Percentiles rank a stretch among this genome's conserved stretches.
Evolutionary conservation across 2,113 vertebrate genomes (phyloP).

Genomic region (Oncorhynchus masou): DNA sequence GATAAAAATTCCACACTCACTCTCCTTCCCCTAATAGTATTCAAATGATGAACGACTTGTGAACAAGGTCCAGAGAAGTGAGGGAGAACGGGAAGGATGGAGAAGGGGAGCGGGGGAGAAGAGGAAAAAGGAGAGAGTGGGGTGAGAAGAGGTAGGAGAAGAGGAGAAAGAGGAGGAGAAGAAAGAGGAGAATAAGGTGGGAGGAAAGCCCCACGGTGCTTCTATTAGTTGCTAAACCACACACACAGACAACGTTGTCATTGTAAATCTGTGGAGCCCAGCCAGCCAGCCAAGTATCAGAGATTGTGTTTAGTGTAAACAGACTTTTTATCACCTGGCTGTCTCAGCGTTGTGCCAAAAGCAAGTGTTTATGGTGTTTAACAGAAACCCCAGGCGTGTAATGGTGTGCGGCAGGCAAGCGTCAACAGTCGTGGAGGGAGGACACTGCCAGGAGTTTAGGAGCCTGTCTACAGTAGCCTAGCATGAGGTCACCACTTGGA

Average conservation of each 20-base stretch:
- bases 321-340: conserved; percentile 56
- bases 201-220: not conserved
- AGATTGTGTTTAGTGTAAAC: conserved; percentile 54
- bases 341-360: conserved; percentile 46
- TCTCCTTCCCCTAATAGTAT: conserved; percentile 43
- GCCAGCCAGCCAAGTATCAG: conserved; percentile 5
- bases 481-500: too few relatives aligned
- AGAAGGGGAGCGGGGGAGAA: too few relatives aligned
- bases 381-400: conserved; percentile 52
- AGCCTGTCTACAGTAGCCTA: too few relatives aligned
- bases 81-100: not conserved
- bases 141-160: too few relatives aligned
- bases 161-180: not conserved
- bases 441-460: conserved; percentile 38
- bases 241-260: not conserved
- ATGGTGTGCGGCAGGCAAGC: conserved; percentile 22
- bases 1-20: conserved; percentile 59
- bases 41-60: conserved; percentile 18
- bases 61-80: not conserved
- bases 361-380: conserved; percentile 48
- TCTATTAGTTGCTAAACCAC: too few relatives aligned
- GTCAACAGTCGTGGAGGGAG: conserved; percentile 33
- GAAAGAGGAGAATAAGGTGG: not conserved
- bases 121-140: not conserved
- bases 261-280: conserved; percentile 10